Percentiles rank a stretch among this genome's conserved stretches.
Conservation (phyloP, 2,797 vertebrate genomes). For the Trichosurus vulpecula region DNA sequence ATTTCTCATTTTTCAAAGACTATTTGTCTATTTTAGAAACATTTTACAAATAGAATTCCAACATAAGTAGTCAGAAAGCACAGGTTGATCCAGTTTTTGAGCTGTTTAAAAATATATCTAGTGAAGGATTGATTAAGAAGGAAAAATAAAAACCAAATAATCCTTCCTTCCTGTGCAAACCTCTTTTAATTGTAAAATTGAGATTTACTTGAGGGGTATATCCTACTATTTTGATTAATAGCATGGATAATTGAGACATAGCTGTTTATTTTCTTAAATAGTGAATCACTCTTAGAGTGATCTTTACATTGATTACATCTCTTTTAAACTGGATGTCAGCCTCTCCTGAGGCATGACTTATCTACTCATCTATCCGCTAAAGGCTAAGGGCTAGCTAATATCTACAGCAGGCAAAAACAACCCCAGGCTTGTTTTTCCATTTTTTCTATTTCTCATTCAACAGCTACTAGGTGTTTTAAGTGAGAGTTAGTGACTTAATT, state of each 20-base stretch:
- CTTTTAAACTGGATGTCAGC: slow-evolving; percentile 32
- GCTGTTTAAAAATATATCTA: slow-evolving; percentile 16
- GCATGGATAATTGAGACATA: neutral
- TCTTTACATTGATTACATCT: neutral
- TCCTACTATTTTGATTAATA: neutral
- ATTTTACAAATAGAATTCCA: slow-evolving; percentile 24
- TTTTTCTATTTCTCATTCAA: slow-evolving; percentile 29
- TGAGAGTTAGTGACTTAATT: slow-evolving; percentile 19
- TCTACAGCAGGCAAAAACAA: slow-evolving; percentile 11
- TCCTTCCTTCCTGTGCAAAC: neutral
- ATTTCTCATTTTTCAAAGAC: neutral
- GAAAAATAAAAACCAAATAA: neutral
- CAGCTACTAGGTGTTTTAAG: slow-evolving; percentile 28
- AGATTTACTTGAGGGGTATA: neutral
- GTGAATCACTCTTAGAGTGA: slow-evolving; percentile 28
- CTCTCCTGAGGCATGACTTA: slow-evolving; percentile 15
- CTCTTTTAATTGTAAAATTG: slow-evolving; percentile 2
- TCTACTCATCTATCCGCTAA: neutral
- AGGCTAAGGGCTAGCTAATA: slow-evolving; percentile 26
- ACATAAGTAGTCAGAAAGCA: slow-evolving; percentile 1
- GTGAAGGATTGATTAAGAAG: neutral
- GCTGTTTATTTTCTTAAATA: slow-evolving; percentile 3
- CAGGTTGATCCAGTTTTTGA: neutral
- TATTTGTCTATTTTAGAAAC: slow-evolving; percentile 31
- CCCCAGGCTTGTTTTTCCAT: slow-evolving; percentile 37